Conservation (phyloP, 2,888 invertebrate species). For the Microctonus hyperodae region DNA sequence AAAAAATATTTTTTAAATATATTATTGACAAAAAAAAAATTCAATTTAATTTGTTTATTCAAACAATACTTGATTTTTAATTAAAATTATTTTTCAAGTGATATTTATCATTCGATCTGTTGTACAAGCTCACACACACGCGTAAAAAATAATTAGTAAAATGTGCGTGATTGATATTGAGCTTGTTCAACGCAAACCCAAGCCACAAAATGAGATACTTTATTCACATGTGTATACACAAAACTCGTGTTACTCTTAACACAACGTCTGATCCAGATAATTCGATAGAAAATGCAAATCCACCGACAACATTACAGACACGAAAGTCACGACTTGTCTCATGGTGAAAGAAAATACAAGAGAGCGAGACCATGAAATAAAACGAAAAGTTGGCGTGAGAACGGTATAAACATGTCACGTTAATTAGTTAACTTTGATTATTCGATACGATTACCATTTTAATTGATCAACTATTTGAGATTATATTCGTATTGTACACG, state of each 20-base stretch:
- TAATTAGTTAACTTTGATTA: conserved; percentile 25
- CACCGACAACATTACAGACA: conserved; percentile 16
- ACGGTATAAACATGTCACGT: conserved; percentile 25
- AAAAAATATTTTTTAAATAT: too few relatives aligned
- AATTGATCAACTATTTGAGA: conserved; percentile 17
- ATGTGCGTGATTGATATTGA: neutral
- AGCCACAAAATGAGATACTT: neutral
- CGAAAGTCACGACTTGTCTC: conserved; percentile 30
- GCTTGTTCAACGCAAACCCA: neutral
- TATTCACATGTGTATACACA: neutral
- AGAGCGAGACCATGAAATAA: neutral
- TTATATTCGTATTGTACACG: neutral
- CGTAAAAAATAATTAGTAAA: neutral
- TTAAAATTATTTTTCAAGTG: neutral
- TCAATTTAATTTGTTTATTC: too few relatives aligned
- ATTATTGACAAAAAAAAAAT: neutral
- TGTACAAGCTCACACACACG: neutral
- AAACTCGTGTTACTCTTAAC: neutral
- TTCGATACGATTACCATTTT: conserved; percentile 22
- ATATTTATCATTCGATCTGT: neutral
- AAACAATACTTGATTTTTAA: too few relatives aligned
- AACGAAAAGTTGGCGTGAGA: conserved; percentile 26
- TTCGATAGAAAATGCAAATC: conserved; percentile 30
- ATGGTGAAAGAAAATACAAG: neutral
- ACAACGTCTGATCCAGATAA: conserved; percentile 27